A percentile compares a stretch with the other conserved stretches of the same genome.
phyloP scores from a whole-genome alignment of 2,888 invertebrate genomes.

The Phaedon cochleariae region DNA sequence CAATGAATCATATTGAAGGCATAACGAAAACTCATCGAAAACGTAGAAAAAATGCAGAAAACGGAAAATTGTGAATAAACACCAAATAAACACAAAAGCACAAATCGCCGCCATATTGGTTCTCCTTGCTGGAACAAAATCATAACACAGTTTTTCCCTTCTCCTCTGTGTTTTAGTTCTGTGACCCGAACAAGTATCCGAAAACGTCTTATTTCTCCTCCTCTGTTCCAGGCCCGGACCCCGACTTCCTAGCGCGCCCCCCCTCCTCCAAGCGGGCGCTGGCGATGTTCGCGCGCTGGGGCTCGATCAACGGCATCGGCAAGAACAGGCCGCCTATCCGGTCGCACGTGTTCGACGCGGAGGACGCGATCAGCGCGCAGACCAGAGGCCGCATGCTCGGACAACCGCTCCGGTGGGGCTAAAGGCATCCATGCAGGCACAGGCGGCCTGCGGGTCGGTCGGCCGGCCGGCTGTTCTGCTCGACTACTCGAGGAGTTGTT shows the following conservation, averaged over 20 bases:
- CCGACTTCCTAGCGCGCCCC: conserved; percentile 16
- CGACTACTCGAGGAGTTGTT: conserved; percentile 2
- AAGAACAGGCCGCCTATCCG: conserved; percentile 58
- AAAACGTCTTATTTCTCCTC: background rate
- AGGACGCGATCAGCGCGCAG: conserved; percentile 57
- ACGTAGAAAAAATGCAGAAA: too few species aligned
- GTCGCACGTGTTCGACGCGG: conserved; percentile 48
- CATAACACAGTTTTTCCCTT: too few species aligned
- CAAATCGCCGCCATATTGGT: too few species aligned
- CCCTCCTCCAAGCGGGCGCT: conserved; percentile 58
- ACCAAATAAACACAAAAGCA: too few species aligned
- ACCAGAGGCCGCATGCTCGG: conserved; percentile 61
- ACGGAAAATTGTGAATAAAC: too few species aligned
- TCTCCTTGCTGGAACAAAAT: too few species aligned
- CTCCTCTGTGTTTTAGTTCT: too few species aligned
- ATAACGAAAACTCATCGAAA: too few species aligned
- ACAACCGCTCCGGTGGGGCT: conserved; percentile 65
- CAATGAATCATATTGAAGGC: too few species aligned
- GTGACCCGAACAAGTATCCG: too few species aligned
- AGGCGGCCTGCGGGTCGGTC: conserved; percentile 22
- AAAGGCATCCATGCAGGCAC: conserved; percentile 37
- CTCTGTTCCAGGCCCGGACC: conserved; percentile 32
- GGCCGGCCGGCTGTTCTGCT: too few species aligned
- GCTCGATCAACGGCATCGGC: conserved; percentile 61
- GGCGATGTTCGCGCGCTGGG: conserved; percentile 62